Conservation (phyloP, 2,797 vertebrate genomes). For the Aotus griseimembra region DNA sequence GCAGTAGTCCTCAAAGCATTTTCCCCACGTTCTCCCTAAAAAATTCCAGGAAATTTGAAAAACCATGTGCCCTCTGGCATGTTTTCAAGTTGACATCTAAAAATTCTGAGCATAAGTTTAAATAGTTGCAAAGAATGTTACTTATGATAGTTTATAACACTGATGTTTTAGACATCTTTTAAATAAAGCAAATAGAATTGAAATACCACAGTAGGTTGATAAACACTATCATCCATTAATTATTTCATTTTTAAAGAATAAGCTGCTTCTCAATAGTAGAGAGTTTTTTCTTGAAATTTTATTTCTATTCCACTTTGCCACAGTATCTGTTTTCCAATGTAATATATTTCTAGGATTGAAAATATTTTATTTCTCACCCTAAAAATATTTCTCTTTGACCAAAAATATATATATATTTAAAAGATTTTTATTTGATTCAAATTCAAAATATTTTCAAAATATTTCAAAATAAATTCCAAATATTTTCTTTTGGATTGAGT, state of each 20-base stretch:
- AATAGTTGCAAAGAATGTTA: neutral
- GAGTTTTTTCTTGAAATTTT: neutral
- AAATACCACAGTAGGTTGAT: neutral
- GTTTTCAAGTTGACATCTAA: slow-evolving; percentile 9
- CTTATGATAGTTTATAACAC: neutral
- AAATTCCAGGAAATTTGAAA: neutral
- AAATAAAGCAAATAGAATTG: neutral
- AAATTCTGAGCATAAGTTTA: neutral
- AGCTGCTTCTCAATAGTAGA: neutral
- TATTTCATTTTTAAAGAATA: neutral
- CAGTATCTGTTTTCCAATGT: slow-evolving; percentile 1
- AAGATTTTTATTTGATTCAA: neutral
- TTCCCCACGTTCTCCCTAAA: neutral
- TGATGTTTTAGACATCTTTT: neutral
- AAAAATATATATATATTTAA: neutral
- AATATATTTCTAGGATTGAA: neutral
- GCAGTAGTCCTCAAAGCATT: neutral
- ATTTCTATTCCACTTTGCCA: neutral
- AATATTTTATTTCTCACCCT: neutral
- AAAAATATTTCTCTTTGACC: neutral
- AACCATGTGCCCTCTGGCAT: neutral
- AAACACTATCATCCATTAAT: neutral
- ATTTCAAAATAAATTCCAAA: neutral
- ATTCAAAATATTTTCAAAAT: neutral
- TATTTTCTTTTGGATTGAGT: neutral